Evolutionary conservation across 2,888 invertebrate species (phyloP).

Genomic region (Plagodis pulveraria): DNA sequence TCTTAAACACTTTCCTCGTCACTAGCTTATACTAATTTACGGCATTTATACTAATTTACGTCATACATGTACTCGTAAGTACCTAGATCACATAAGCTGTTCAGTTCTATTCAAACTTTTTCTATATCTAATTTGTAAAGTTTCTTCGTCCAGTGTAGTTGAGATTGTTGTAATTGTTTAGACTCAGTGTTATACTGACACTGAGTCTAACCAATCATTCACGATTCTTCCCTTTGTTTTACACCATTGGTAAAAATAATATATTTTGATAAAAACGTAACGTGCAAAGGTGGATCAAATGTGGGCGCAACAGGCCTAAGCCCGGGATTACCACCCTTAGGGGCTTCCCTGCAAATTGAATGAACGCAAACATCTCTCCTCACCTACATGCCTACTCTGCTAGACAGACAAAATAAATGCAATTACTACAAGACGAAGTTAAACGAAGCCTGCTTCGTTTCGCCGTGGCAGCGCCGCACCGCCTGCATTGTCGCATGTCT

Average conservation of each 20-base stretch:
- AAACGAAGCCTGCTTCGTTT: slow-evolving; percentile 34
- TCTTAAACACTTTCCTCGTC: too few species aligned
- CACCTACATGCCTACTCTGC: slow-evolving; percentile 38
- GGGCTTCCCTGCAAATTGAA: slow-evolving; percentile 81
- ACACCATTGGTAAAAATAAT: slow-evolving; percentile 30
- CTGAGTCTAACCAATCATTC: too few species aligned
- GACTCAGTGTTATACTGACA: too few species aligned
- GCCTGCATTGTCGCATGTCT: neutral
- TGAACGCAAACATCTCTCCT: slow-evolving; percentile 68
- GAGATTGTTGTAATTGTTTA: too few species aligned
- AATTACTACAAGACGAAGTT: slow-evolving; percentile 47
- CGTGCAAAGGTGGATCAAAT: slow-evolving; percentile 55
- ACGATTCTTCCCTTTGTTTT: too few species aligned
- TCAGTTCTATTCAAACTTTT: too few species aligned
- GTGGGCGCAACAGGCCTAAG: slow-evolving; percentile 76
- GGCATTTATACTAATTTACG: too few species aligned
- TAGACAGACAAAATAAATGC: slow-evolving; percentile 58
- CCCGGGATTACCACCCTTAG: slow-evolving; percentile 73
- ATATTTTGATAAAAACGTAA: slow-evolving; percentile 36
- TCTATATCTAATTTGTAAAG: too few species aligned
- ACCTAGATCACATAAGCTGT: too few species aligned
- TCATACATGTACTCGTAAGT: too few species aligned
- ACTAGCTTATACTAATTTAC: too few species aligned
- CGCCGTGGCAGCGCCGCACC: slow-evolving; percentile 4
- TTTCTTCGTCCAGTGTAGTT: too few species aligned